These are phyloP conservation scores for Benthochromis sp. DNA, from an alignment of 2,113 vertebrate species.

Conservation along the genomic window DNA sequence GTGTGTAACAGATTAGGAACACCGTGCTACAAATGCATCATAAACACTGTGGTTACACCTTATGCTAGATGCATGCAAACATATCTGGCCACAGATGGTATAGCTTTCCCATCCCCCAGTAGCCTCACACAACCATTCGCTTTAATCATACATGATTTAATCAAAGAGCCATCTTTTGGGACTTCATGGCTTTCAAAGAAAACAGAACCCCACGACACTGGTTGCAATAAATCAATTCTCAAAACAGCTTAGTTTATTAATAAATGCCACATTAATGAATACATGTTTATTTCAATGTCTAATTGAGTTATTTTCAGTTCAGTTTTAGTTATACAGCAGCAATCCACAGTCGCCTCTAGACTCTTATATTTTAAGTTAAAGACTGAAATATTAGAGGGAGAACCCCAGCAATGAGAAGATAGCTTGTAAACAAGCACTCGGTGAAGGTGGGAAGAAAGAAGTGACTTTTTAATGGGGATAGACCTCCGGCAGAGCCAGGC, in stretches of 20 bases:
- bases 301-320: neutral
- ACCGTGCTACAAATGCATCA: constrained; percentile 18
- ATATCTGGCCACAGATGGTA: constrained; percentile 50
- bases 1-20: constrained; percentile 31
- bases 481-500: neutral
- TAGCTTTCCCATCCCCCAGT: constrained; percentile 13
- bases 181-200: constrained; percentile 5
- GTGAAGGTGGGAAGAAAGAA: neutral
- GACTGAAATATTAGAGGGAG: neutral
- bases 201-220: neutral
- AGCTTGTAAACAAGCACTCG: neutral
- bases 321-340: neutral
- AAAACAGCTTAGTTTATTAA: neutral
- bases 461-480: neutral
- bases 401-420: neutral
- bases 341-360: neutral
- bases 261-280: neutral
- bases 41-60: constrained; percentile 31
- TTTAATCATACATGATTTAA: constrained; percentile 30
- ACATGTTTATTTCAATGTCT: neutral
- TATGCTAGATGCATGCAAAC: constrained; percentile 32
- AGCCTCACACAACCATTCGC: constrained; percentile 12
- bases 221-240: neutral
- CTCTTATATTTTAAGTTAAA: neutral
- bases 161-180: neutral